phyloP scores from a whole-genome alignment of 2,113 vertebrate species.

The Lepus europaeus region DNA sequence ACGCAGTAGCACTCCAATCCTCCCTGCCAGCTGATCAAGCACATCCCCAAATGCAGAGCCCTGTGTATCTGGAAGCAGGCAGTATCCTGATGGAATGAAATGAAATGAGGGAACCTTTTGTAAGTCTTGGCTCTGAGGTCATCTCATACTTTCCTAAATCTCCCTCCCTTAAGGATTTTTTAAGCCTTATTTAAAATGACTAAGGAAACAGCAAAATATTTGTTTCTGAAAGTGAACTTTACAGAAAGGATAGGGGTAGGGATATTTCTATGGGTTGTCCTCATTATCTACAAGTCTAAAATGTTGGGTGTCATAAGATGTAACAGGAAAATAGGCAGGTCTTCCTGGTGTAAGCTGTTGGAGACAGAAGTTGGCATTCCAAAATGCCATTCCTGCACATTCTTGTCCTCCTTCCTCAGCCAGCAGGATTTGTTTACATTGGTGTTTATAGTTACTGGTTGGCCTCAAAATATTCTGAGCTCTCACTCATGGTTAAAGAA shows the following conservation, averaged over 20 bases:
- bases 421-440: conserved; percentile 56
- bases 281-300: background rate
- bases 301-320: background rate
- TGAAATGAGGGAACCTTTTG: background rate
- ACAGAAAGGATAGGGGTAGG: background rate
- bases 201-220: background rate
- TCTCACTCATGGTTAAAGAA: conserved; percentile 81
- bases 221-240: background rate
- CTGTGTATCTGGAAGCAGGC: background rate
- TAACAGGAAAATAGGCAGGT: background rate
- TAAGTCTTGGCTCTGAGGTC: background rate
- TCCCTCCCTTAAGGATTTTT: background rate
- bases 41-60: too few relatives aligned
- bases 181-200: conserved; percentile 8
- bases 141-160: background rate
- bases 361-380: conserved; percentile 70
- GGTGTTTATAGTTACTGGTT: conserved; percentile 81
- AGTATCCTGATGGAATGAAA: background rate
- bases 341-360: background rate
- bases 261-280: background rate
- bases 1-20: background rate
- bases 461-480: conserved; percentile 74
- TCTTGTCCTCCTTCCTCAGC: conserved; percentile 69
- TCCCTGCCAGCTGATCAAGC: background rate
- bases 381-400: conserved; percentile 40